A percentile compares a stretch with the other conserved stretches of the same genome.
These are phyloP conservation scores for Esox niger DNA, from an alignment of 2,113 vertebrate species.

Conservation along the genomic window DNA sequence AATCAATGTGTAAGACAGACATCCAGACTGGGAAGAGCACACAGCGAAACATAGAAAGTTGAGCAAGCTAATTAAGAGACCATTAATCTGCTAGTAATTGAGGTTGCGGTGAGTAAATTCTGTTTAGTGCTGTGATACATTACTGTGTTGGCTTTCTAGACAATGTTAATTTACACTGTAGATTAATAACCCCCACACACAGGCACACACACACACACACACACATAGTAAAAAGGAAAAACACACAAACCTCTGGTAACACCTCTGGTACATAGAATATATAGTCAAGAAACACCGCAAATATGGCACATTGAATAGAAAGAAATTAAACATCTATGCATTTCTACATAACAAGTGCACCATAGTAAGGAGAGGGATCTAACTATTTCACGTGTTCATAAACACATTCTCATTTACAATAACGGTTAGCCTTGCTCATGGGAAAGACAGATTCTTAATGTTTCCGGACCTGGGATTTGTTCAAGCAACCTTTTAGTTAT, in stretches of 20 bases:
- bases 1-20: neutral
- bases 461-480: too few species aligned
- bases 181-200: too few species aligned
- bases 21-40: conserved; percentile 11
- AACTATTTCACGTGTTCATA: neutral
- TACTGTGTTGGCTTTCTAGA: conserved; percentile 21
- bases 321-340: neutral
- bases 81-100: conserved; percentile 53
- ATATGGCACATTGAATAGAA: neutral
- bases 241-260: neutral
- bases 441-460: too few species aligned
- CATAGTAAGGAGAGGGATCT: neutral
- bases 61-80: conserved; percentile 45
- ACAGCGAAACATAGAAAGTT: conserved; percentile 55
- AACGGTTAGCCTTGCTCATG: too few species aligned
- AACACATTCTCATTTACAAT: too few species aligned
- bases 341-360: neutral
- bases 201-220: neutral
- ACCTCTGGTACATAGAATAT: too few species aligned
- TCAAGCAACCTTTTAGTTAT: too few species aligned
- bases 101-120: conserved; percentile 33
- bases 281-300: too few species aligned
- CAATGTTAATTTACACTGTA: conserved; percentile 42
- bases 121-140: conserved; percentile 30
- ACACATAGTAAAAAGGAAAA: neutral